phyloP scores from a whole-genome alignment of 1,140 invertebrate species.

The Drosophila pallidifrons region DNA sequence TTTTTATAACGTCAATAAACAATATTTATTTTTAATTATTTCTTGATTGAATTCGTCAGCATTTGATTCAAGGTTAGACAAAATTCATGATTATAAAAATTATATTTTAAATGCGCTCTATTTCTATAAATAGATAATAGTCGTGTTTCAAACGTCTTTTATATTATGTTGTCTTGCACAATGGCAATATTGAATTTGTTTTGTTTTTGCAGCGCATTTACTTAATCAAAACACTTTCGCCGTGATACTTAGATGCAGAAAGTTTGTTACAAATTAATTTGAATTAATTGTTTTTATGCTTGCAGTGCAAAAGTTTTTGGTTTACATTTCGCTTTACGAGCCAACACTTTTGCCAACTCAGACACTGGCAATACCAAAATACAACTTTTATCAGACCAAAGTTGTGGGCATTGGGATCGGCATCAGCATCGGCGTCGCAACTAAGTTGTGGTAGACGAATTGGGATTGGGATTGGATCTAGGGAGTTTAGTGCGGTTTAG shows the following conservation, averaged over 20 bases:
- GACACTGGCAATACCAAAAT: constrained; percentile 8
- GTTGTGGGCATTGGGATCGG: constrained; percentile 1
- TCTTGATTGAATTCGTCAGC: too few relatives aligned
- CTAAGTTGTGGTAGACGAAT: constrained; percentile 7
- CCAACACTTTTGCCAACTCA: constrained; percentile 36
- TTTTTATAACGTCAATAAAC: too few relatives aligned
- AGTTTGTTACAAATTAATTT: constrained; percentile 78
- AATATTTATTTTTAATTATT: too few relatives aligned
- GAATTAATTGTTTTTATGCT: constrained; percentile 72
- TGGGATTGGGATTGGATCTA: constrained; percentile 24
- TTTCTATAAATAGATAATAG: too few relatives aligned
- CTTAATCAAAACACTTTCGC: constrained; percentile 33
- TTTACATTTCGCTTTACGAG: constrained; percentile 63
- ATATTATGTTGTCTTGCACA: neutral
- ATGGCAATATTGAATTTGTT: neutral
- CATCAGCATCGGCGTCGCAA: neutral
- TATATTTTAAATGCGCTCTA: too few relatives aligned
- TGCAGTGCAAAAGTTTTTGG: constrained; percentile 62
- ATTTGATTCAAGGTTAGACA: too few relatives aligned
- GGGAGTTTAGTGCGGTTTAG: constrained; percentile 42
- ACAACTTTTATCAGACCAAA: constrained; percentile 4
- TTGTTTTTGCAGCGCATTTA: constrained; percentile 57
- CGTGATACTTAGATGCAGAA: constrained; percentile 13
- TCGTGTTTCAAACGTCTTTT: too few relatives aligned
- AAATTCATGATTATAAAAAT: too few relatives aligned